phyloP scores from a whole-genome alignment of 2,888 invertebrate genomes.

The Rotaria macrura region DNA sequence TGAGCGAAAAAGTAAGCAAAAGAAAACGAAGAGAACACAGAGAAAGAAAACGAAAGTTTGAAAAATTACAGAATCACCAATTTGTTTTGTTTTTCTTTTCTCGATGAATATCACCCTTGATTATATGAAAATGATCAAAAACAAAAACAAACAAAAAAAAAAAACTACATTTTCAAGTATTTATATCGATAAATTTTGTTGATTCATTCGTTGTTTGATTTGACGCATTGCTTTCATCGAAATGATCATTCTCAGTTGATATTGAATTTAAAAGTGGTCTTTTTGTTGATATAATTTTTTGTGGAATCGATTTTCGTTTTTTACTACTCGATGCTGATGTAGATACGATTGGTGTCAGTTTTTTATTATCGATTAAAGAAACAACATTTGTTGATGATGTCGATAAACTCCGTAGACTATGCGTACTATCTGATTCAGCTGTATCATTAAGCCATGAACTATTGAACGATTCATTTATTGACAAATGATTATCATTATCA shows the following conservation, averaged over 20 bases:
- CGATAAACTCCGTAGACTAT: not conserved
- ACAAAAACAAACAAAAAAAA: no score
- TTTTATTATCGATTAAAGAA: not conserved
- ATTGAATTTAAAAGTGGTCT: not conserved
- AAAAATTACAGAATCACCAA: not conserved
- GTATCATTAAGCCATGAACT: not conserved
- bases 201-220: not conserved
- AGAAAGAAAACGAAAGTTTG: not conserved
- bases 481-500: not conserved
- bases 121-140: not conserved
- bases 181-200: not conserved
- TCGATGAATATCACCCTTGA: not conserved
- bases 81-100: not conserved
- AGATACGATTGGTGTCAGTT: not conserved
- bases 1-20: not conserved
- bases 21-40: not conserved
- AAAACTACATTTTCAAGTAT: not conserved
- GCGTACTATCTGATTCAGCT: not conserved
- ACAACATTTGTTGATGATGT: not conserved
- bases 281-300: not conserved
- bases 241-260: not conserved
- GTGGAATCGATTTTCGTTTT: constrained; percentile 18
- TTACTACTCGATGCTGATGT: not conserved
- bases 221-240: not conserved
- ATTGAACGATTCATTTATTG: not conserved